Base-by-base conservation (phyloP, 1,140 invertebrate genomes). In the Drosophila lowei region DNA sequence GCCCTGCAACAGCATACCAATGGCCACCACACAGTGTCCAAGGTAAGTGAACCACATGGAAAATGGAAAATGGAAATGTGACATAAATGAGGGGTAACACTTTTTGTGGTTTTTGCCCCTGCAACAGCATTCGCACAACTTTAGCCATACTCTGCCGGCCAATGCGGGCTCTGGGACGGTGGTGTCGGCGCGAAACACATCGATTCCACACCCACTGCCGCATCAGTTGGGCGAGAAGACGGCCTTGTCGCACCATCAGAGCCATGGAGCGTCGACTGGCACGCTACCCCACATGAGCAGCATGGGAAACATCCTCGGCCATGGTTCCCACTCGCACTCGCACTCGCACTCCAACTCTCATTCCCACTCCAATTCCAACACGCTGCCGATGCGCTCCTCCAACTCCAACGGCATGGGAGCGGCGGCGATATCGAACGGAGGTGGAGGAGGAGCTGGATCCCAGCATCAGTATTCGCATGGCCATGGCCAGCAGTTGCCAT, bases 151-250 rank as follows among this genome's bases (percentile, higher is more conserved):
- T 3, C 23, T 88, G 64, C 83, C 72, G 1, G 43, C 56, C 7
- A 83, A 79, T 34, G 25, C 50, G 9, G 63, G 75, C 18, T 65
- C 75, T 1, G 70, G 72, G 0, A 46, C 70, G 0, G 72, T 90
- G 41, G 73, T 92, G 56, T 79, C 90, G 46, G 61, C 91, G 11
- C 60, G 89, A 6, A 91, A 91, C 65, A 92, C 91, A 55, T 91
- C 91, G 38, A 90, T 90, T 59, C 89, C 90, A 50, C 90, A 90
- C 71, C 83, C 88, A 67, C 67, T 91, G 73, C 83, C 91, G 23
- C 89, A 92, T 44, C 89, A 91, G 65, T 63, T 90, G 49, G 62
- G 65, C 54, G 90, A 89, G 23, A 86, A 89, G 64, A 54, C 72
- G 9, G 16, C 59, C 6, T 42, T 88, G 66, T 48, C 56, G 8